These are phyloP conservation scores for Danio aesculapii DNA, from an alignment of 2,797 vertebrate species.

Conservation along the genomic window DNA sequence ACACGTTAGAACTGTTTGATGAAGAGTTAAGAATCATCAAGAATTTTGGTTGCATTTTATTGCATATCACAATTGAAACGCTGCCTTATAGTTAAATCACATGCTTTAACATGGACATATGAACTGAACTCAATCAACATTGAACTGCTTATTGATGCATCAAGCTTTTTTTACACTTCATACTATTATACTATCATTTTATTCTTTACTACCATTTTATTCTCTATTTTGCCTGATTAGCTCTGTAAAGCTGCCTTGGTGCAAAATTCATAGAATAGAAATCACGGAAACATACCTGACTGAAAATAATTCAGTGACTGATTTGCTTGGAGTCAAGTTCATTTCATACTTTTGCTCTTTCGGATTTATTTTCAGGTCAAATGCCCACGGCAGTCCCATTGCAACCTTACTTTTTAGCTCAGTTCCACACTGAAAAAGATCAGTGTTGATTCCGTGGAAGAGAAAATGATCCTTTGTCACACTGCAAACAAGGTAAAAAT, in stretches of 20 bases:
- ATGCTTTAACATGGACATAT: too few species aligned
- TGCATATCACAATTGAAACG: not conserved
- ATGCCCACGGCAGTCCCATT: constrained; percentile 70
- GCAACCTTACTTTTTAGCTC: constrained; percentile 72
- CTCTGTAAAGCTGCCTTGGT: not conserved
- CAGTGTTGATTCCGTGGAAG: constrained; percentile 81
- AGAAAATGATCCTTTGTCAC: constrained; percentile 73
- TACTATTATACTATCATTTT: too few species aligned
- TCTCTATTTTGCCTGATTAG: too few species aligned
- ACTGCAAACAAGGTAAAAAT: constrained; percentile 61
- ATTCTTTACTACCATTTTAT: too few species aligned
- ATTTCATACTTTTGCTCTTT: constrained; percentile 70
- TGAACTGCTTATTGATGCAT: too few species aligned
- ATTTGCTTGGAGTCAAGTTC: constrained; percentile 67
- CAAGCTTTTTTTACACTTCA: too few species aligned
- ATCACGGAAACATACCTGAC: constrained; percentile 67
- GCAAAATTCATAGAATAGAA: not conserved
- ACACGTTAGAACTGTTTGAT: constrained; percentile 74
- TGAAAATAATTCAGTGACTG: constrained; percentile 67
- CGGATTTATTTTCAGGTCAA: constrained; percentile 70
- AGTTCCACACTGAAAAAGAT: constrained; percentile 77
- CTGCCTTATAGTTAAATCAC: too few species aligned
- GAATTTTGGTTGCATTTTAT: not conserved
- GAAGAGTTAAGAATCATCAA: constrained; percentile 12
- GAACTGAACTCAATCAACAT: too few species aligned